Evolutionary conservation across 2,797 vertebrate genomes (phyloP).

Genomic region (Mormyrops boulengeri): DNA sequence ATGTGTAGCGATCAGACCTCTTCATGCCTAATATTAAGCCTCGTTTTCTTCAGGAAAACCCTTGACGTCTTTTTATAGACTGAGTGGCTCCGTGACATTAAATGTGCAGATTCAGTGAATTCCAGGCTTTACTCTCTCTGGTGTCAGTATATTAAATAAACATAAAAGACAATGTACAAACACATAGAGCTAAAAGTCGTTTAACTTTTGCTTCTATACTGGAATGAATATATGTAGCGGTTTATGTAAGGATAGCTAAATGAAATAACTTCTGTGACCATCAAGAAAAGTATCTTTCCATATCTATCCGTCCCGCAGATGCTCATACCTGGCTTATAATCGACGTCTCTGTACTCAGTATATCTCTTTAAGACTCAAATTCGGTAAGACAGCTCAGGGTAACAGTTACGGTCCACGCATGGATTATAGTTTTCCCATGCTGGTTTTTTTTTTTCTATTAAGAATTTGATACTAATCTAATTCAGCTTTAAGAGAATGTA

Average conservation of each 20-base stretch:
- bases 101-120: not conserved
- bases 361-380: not conserved
- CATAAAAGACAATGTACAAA: not conserved
- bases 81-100: not conserved
- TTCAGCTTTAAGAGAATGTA: not conserved
- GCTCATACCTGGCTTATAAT: not conserved
- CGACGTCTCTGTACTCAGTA: not conserved
- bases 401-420: constrained; percentile 33
- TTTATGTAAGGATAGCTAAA: not conserved
- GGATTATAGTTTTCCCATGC: not conserved
- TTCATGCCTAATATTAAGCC: not conserved
- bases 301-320: not conserved
- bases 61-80: not conserved
- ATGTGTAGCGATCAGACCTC: not conserved
- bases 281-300: not conserved
- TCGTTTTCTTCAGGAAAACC: not conserved
- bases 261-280: constrained; percentile 8
- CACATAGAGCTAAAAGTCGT: not conserved
- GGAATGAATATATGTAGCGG: not conserved
- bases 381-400: not conserved
- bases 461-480: not conserved
- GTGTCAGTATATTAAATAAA: not conserved
- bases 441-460: not conserved
- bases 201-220: not conserved
- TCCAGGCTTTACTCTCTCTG: not conserved